Conservation (phyloP, 1,140 invertebrate genomes). For the Ceratina australensis region DNA sequence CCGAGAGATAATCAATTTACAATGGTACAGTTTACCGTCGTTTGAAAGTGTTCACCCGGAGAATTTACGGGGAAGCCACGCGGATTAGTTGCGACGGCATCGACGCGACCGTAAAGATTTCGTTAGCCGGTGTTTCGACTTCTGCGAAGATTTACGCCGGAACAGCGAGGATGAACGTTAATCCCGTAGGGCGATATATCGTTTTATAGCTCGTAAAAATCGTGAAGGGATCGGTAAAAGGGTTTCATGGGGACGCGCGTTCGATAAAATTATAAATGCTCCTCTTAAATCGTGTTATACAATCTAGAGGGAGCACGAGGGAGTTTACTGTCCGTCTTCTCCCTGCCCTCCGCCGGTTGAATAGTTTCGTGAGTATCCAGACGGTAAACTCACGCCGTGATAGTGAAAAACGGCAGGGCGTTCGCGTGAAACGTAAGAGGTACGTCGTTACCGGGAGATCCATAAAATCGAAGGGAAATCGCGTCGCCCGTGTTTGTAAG, state of each 20-base stretch:
- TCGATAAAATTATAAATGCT: slow-evolving; percentile 34
- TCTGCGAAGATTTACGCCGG: background rate
- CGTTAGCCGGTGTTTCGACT: background rate
- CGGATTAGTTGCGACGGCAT: background rate
- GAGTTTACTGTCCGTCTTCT: background rate
- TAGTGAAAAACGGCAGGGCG: background rate
- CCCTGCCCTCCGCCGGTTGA: background rate
- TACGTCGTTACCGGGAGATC: background rate
- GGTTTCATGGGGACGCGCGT: background rate
- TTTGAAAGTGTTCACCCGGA: too few relatives aligned
- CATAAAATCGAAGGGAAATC: slow-evolving; percentile 29
- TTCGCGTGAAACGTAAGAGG: background rate
- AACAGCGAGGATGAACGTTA: background rate
- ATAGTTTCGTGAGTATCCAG: background rate
- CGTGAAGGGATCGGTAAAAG: slow-evolving; percentile 2
- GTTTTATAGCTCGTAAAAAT: slow-evolving; percentile 25
- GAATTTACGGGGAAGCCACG: background rate
- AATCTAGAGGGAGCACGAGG: too few relatives aligned
- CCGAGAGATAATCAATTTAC: background rate
- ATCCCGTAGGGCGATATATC: background rate
- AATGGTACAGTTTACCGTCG: background rate
- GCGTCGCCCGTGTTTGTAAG: background rate
- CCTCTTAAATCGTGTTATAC: slow-evolving; percentile 10
- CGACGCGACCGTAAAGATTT: slow-evolving; percentile 4
- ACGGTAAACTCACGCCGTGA: background rate